Percentiles rank a stretch among this genome's conserved stretches.
These are phyloP conservation scores for Colletes latitarsis DNA, from an alignment of 1,140 invertebrate species.

Conservation along the genomic window DNA sequence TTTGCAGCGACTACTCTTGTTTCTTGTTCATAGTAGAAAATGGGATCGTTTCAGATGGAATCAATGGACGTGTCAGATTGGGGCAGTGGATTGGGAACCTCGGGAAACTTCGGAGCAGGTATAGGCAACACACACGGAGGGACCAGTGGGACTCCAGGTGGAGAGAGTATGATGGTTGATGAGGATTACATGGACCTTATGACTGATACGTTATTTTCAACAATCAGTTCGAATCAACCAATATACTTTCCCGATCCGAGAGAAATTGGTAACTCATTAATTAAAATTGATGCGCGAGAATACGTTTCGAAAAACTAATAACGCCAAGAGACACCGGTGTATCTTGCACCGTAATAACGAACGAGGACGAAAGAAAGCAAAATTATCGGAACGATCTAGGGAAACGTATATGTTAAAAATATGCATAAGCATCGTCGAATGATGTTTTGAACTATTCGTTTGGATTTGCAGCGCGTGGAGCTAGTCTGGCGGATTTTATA, in stretches of 20 bases:
- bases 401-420: too few relatives aligned
- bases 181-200: constrained; percentile 94
- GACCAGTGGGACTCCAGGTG: constrained; percentile 80
- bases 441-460: constrained; percentile 49
- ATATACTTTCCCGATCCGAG: constrained; percentile 98
- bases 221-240: constrained; percentile 92
- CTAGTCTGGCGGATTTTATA: constrained; percentile 95
- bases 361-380: not conserved
- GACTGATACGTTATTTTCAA: constrained; percentile 95
- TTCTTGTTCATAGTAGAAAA: not conserved
- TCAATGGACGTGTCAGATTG: constrained; percentile 91
- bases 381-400: not conserved
- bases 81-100: constrained; percentile 77
- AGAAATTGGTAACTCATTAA: constrained; percentile 91
- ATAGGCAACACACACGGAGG: constrained; percentile 67
- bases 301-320: not conserved
- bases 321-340: too few relatives aligned
- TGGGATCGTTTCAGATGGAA: constrained; percentile 83
- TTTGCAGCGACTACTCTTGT: not conserved
- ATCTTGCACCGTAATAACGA: not conserved
- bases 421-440: too few relatives aligned
- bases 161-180: constrained; percentile 90
- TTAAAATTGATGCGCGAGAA: not conserved
- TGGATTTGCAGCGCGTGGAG: constrained; percentile 82
- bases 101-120: constrained; percentile 65